Evolutionary conservation across 2,797 vertebrate genomes (phyloP).

Genomic region (Hippopotamyrus pictus): DNA sequence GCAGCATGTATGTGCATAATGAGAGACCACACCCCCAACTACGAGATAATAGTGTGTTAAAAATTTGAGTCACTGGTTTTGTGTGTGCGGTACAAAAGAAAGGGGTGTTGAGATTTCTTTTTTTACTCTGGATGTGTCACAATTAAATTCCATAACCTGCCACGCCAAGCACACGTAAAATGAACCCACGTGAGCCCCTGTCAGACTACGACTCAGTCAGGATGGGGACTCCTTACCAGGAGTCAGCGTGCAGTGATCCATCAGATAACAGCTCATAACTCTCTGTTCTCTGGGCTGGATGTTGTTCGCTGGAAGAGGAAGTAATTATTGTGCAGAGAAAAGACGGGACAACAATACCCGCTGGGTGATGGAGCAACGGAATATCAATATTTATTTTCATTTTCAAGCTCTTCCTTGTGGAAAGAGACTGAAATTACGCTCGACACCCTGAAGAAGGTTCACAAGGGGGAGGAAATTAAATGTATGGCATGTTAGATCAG

Average conservation of each 20-base stretch:
- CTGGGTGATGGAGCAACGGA: neutral
- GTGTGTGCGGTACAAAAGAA: neutral
- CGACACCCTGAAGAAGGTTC: neutral
- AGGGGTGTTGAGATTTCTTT: neutral
- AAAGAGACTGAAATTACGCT: neutral
- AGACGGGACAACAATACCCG: neutral
- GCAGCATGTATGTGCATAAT: neutral
- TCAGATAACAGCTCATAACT: neutral
- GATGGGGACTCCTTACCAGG: neutral
- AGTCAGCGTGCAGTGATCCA: neutral
- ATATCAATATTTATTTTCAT: slow-evolving; percentile 9
- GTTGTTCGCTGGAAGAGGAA: neutral
- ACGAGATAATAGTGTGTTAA: neutral
- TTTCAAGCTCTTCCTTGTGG: neutral
- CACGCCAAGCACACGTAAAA: neutral
- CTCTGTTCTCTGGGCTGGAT: neutral
- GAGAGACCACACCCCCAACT: neutral
- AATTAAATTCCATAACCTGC: neutral
- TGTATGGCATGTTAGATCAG: neutral
- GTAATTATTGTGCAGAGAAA: neutral
- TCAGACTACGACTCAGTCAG: neutral
- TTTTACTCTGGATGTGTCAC: neutral
- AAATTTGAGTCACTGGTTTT: neutral
- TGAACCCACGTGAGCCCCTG: neutral
- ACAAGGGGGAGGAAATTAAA: neutral